Evolutionary conservation across 1,140 invertebrate genomes (phyloP), one percentile per base, ranked within the genome.

Genomic region (Brevipalpus yothersi): DNA sequence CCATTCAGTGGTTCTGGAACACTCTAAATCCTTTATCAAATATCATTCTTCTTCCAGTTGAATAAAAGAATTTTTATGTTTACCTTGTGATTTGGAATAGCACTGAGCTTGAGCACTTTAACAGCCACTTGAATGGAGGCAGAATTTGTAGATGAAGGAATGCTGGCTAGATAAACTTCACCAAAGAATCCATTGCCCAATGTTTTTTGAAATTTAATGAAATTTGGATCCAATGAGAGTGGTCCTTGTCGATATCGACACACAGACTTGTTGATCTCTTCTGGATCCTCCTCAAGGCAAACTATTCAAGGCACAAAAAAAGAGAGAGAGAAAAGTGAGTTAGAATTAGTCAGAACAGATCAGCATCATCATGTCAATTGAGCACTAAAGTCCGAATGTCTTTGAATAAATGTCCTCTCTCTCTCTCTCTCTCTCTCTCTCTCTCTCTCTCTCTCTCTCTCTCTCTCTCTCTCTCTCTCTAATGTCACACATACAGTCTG

Each of bases 171-270:
- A 61, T 67, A 66, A 17, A 75, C 74, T 43, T 70, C 69, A 17
- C 74, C 73, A 69, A 75, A 75, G 61, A 73, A 70, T 41, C 74
- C 74, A 60, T 57, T 58, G 62, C 68, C 69, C 51, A 70, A 63
- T 62, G 65, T 62, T 53, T 67, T 62, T 47, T 66, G 62, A 15
- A 70, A 58, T n/a, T 61, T 63, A 13, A 74, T 65, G 53, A 71
- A 68, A 15, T 66, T 63, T 53, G 63, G 62, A 54, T 67, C 62
- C 5, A 74, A 65, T 56, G 69, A 68, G 41, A 69, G 65, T 40
- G 66, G 65, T 19, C 64, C 61, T 58, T 64, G 58, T 47, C 63
- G 42, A 60, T 63, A 63, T 45, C 60, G 58, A 43, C 54, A 53
- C 17, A 67, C 54, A 11, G 65, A 64, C n/a, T 64, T 60, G 56